Base-by-base conservation (phyloP, 2,797 vertebrate genomes). In the Sylvilagus floridanus region DNA sequence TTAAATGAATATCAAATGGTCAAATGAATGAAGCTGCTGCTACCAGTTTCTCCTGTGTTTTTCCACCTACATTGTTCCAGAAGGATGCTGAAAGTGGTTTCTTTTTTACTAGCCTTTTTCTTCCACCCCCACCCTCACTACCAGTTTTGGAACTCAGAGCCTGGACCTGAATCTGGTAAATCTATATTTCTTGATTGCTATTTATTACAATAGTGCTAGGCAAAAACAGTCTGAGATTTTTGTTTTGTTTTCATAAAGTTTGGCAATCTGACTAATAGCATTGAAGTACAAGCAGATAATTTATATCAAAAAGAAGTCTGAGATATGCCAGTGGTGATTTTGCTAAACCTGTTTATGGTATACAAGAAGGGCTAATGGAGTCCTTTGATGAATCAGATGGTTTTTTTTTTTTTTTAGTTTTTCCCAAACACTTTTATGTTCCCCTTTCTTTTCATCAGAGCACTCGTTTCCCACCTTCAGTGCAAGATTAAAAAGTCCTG, bases 401-500 rank as follows among this genome's bases (percentile, higher is more conserved):
- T 11, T 57, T 57, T 24, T 14, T 11, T 57, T 57, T 24, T 82
- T 91, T 94, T 76, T 79, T 82, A 88, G 14, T 78, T 93, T 91
- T 94, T 92, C 54, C 85, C 85, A 92, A 92, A 24, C 24, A 84
- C 57, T 71, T 92, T 32, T 52, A 24, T 52, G 24, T 81, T 94
- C 32, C 82, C n/a, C 93, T 84, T 86, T 52, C 77, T 86, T 96
- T 96, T 95, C n/a, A 42, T 82, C 60, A 42, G 50, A 94, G 73
- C 68, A 88, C 87, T 96, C 66, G 24, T 92, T 97, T 96, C 85
- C 77, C 0, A 0, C 37, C 84, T 98, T 97, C 88, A 47, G 52
- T 91, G 57, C 28, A 88, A 96, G 88, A 94, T 92, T 95, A 77
- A 91, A 97, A 97, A 94, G 95, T 75, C 62, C 77, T 0, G 13